Base-by-base conservation (phyloP, 2,888 invertebrate genomes). In the Helobdella robusta region DNA sequence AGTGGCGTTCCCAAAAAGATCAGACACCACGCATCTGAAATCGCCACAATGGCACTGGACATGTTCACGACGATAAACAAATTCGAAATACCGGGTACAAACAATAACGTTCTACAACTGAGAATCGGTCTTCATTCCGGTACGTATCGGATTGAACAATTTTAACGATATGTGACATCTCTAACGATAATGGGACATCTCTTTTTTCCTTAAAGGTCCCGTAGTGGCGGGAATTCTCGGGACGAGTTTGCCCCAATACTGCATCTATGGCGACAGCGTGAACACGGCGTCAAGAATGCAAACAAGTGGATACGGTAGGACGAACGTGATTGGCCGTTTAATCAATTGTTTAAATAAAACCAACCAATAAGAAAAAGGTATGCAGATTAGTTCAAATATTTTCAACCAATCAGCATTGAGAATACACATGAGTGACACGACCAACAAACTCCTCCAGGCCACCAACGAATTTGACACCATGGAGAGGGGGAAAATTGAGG, bases 231-330 rank as follows among this genome's bases (percentile, higher is more conserved):
- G 76, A 28, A 60, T 67, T 8, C 59, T 67, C 11, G 64, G 67
- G 1, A n/a, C 44, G 18, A 67, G 34, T 30, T 75, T 75, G 74
- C 76, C 76, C 2, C 64, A 75, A 20, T 76, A 75, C 60, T 76
- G 76, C 66, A 66, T 76, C 59, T 75, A 75, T 68, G 76, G 76
- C 0, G 76, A 76, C 65, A 76, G 74, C 0, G 74, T 76, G 15
- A 66, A 66, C 62, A 61, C 60, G 11, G 66, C 66, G 11, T 61
- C 66, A 15, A 35, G 66, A 30, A 66, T 66, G 66, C 59, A 66
- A 20, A 61, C 66, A 18, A 60, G 66, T 56, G 66, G 66, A 36
- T 56, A 50, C 20, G 66, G 66, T 66, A 30, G 18, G 59, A 11
- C 5, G 23, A 35, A 20, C 20, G 23, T 52, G n/a, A n/a, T n/a